A percentile compares a stretch with the other conserved stretches of the same genome.
Evolutionary conservation across 2,888 invertebrate species (phyloP).

Genomic region (Portevinia maculata): DNA sequence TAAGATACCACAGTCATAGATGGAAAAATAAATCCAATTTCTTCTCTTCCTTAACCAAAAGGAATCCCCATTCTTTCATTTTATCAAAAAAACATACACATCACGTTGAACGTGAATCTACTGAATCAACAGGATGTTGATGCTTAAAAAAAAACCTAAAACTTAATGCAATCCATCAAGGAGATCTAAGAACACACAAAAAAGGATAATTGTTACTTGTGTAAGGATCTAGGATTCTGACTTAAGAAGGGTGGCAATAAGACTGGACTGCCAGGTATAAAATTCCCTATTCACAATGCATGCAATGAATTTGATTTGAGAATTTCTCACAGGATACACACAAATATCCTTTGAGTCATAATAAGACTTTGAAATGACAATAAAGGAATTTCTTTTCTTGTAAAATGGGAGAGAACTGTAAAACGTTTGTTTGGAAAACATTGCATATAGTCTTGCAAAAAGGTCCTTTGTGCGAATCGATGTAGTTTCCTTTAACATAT

Average conservation of each 20-base stretch:
- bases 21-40: slow-evolving; percentile 64
- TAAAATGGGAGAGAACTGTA: slow-evolving; percentile 23
- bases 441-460: slow-evolving; percentile 60
- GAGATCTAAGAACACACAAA: slow-evolving; percentile 9
- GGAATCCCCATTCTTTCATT: background rate
- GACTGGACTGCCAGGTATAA: slow-evolving; percentile 35
- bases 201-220: slow-evolving; percentile 56
- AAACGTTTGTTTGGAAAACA: slow-evolving; percentile 70
- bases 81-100: background rate
- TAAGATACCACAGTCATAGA: slow-evolving; percentile 15
- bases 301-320: slow-evolving; percentile 38
- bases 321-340: slow-evolving; percentile 49
- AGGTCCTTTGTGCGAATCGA: slow-evolving; percentile 32
- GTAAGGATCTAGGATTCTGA: slow-evolving; percentile 28
- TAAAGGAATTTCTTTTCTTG: slow-evolving; percentile 10
- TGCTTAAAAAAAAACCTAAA: slow-evolving; percentile 66
- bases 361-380: slow-evolving; percentile 32
- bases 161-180: slow-evolving; percentile 67
- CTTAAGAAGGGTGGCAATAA: slow-evolving; percentile 15
- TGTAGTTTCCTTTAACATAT: slow-evolving; percentile 50
- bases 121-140: slow-evolving; percentile 77
- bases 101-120: background rate
- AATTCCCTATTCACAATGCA: slow-evolving; percentile 1
- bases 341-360: background rate
- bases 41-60: slow-evolving; percentile 41